Conservation (phyloP, 2,797 vertebrate species). For the Lagorchestes hirsutus region DNA sequence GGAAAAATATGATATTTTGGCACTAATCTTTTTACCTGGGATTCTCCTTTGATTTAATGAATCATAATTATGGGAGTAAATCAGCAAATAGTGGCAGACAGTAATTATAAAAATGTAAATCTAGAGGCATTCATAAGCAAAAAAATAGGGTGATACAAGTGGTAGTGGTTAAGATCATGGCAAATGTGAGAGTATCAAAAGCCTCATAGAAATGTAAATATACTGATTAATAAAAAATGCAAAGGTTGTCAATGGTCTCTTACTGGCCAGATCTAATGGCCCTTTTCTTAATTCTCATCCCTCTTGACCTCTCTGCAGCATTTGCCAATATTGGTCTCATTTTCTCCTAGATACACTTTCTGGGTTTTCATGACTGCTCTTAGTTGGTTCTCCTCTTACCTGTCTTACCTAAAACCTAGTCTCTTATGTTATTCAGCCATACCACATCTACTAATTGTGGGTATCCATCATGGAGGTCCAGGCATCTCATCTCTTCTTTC, state of each 20-base stretch:
- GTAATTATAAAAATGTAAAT: neutral
- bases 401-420: neutral
- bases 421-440: no score
- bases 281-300: neutral
- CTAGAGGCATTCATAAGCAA: neutral
- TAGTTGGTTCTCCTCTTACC: neutral
- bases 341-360: neutral
- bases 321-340: neutral
- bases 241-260: neutral
- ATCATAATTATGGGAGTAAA: neutral
- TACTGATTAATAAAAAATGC: neutral
- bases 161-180: no score
- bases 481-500: no score
- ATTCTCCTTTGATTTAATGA: slow-evolving; percentile 18
- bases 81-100: neutral
- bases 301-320: neutral
- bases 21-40: slow-evolving; percentile 34
- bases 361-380: neutral
- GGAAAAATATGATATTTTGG: slow-evolving; percentile 5
- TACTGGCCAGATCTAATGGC: neutral
- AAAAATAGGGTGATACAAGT: neutral
- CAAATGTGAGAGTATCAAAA: neutral
- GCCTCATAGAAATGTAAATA: neutral
- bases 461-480: no score
- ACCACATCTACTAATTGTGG: no score